Percentiles rank a stretch among this genome's conserved stretches.
These are phyloP conservation scores for Ectropis crepuscularia DNA, from an alignment of 2,888 invertebrate species.

Conservation along the genomic window DNA sequence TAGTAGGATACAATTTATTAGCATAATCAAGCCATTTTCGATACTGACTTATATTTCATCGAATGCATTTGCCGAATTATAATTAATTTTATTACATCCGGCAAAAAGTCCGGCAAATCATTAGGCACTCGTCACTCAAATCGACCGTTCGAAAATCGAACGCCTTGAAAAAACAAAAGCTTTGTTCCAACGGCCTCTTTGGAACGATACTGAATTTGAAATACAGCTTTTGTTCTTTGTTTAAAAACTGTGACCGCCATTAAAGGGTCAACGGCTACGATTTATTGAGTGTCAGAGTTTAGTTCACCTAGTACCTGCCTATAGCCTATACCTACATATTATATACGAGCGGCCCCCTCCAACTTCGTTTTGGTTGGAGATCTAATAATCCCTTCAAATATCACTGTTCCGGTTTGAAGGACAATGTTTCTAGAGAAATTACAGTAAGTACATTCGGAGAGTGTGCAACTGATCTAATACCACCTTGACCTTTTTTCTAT, in stretches of 20 bases:
- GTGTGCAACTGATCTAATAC: no score
- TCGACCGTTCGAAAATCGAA: conserved; percentile 39
- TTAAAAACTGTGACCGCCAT: conserved; percentile 58
- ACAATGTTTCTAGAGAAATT: no score
- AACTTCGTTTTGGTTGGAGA: no score
- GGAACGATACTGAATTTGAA: conserved; percentile 58
- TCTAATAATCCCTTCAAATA: no score
- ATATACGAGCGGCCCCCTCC: no score
- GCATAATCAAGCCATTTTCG: no score
- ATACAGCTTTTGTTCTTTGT: conserved; percentile 72
- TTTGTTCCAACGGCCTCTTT: conserved; percentile 57
- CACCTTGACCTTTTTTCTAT: no score
- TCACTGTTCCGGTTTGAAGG: no score
- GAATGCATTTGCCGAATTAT: neutral
- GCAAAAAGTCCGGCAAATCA: conserved; percentile 4
- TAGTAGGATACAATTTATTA: no score
- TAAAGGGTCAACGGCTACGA: conserved; percentile 41
- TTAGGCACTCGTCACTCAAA: conserved; percentile 23
- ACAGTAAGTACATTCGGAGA: no score
- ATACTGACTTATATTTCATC: no score
- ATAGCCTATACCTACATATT: neutral
- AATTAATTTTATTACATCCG: neutral
- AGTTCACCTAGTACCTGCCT: neutral
- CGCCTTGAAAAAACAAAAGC: conserved; percentile 52
- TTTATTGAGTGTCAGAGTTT: conserved; percentile 16